A percentile compares a stretch with the other conserved stretches of the same genome.
Conservation (phyloP, 2,888 invertebrate genomes). For the Hydroisotoma schaefferi region DNA sequence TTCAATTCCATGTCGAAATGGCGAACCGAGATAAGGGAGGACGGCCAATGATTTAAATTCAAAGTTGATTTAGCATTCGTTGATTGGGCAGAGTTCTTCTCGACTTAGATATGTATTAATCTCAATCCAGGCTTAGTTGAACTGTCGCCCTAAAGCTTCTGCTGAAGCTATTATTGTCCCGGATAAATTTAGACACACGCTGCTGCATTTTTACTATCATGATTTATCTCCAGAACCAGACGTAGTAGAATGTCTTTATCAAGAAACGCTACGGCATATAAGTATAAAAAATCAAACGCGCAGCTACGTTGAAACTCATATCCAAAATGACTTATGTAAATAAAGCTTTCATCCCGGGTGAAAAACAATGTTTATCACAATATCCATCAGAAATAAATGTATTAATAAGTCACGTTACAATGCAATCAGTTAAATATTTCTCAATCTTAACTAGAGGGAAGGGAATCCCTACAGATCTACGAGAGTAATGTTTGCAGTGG, state of each 20-base stretch:
- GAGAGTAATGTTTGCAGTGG: no score
- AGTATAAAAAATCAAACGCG: background rate
- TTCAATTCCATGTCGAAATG: slow-evolving; percentile 15
- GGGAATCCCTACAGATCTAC: no score
- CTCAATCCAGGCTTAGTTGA: background rate
- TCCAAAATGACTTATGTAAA: background rate
- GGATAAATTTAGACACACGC: no score
- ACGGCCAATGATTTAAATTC: slow-evolving; percentile 4
- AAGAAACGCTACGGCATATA: background rate
- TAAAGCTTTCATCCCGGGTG: no score
- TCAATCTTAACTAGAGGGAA: no score
- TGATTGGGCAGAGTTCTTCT: background rate
- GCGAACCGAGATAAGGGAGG: background rate
- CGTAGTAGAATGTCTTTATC: no score
- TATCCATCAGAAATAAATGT: no score
- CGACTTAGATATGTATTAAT: background rate
- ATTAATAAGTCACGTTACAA: no score
- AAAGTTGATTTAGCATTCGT: slow-evolving; percentile 14
- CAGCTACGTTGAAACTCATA: background rate
- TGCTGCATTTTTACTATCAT: background rate
- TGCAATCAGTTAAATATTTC: no score
- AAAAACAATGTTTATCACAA: no score
- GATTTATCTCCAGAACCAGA: no score
- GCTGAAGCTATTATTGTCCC: no score
- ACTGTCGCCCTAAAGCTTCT: background rate